phyloP scores from a whole-genome alignment of 2,888 invertebrate species.

The Allacma fusca region DNA sequence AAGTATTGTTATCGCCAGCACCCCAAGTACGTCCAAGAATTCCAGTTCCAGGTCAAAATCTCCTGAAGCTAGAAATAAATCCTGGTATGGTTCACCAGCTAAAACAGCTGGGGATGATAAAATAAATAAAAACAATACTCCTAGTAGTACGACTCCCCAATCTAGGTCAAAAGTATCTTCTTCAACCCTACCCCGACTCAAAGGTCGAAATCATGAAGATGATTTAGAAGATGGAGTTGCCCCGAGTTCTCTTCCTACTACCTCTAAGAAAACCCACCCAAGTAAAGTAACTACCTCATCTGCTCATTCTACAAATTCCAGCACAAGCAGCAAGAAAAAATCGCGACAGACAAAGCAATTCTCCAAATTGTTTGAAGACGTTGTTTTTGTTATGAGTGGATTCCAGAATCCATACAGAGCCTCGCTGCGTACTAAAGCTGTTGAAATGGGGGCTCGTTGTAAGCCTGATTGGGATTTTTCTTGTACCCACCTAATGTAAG shows the following conservation, averaged over 20 bases:
- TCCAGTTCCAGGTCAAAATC: not conserved
- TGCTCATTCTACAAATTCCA: slow-evolving; percentile 26
- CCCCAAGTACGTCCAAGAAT: not conserved
- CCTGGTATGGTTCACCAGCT: slow-evolving; percentile 34
- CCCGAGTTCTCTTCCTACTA: too few species aligned
- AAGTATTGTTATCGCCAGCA: not conserved
- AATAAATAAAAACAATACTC: not conserved
- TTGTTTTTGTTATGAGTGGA: slow-evolving; percentile 84
- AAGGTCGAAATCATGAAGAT: not conserved
- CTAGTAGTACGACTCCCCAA: not conserved
- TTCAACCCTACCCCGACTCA: not conserved
- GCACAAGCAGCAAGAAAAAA: slow-evolving; percentile 37
- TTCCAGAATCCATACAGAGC: slow-evolving; percentile 83
- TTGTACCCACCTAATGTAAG: slow-evolving; percentile 86
- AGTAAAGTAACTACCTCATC: slow-evolving; percentile 4
- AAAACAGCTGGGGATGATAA: not conserved
- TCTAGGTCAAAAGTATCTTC: too few species aligned
- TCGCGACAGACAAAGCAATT: slow-evolving; percentile 67
- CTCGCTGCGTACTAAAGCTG: slow-evolving; percentile 73
- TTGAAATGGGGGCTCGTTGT: slow-evolving; percentile 82
- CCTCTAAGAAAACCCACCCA: not conserved
- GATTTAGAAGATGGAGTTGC: too few species aligned
- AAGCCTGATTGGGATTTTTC: slow-evolving; percentile 76
- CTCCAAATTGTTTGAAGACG: slow-evolving; percentile 71
- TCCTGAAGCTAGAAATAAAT: slow-evolving; percentile 20